phyloP scores from a whole-genome alignment of 2,888 invertebrate genomes.

The Drosophila prolongata region DNA sequence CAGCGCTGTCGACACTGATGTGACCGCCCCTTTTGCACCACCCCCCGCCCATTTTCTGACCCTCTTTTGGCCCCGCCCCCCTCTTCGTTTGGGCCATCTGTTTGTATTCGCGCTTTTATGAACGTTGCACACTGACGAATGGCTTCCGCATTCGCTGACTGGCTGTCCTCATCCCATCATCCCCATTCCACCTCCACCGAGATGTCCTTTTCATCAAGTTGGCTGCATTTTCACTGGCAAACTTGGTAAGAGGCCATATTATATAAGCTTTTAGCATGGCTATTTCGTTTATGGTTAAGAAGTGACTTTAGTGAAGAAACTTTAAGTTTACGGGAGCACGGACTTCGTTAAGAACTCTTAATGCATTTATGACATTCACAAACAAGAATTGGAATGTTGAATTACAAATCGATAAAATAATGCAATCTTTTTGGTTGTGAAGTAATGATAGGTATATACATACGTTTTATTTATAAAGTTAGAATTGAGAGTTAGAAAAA shows the following conservation, averaged over 20 bases:
- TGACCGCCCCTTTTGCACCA: constrained; percentile 13
- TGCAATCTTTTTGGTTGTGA: not conserved
- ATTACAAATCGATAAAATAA: too few relatives aligned
- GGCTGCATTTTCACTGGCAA: constrained; percentile 46
- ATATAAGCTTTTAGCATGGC: constrained; percentile 42
- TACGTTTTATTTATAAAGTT: too few relatives aligned
- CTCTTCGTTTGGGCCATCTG: constrained; percentile 39
- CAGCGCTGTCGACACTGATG: constrained; percentile 42
- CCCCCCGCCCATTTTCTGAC: too few relatives aligned
- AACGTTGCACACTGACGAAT: constrained; percentile 68
- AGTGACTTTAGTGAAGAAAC: constrained; percentile 11
- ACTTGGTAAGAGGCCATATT: constrained; percentile 43
- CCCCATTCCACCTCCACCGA: constrained; percentile 15
- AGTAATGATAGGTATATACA: not conserved
- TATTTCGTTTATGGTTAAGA: constrained; percentile 43
- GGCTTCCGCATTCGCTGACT: constrained; percentile 55
- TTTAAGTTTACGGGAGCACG: not conserved
- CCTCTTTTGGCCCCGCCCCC: not conserved
- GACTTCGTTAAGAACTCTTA: not conserved
- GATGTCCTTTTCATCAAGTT: constrained; percentile 45
- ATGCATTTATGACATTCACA: not conserved
- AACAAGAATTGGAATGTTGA: too few relatives aligned
- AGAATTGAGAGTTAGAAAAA: not conserved
- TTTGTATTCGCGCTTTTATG: constrained; percentile 56
- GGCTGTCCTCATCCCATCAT: constrained; percentile 10